phyloP scores from a whole-genome alignment of 2,797 vertebrate genomes.

The Stomatorhinus walkeri region DNA sequence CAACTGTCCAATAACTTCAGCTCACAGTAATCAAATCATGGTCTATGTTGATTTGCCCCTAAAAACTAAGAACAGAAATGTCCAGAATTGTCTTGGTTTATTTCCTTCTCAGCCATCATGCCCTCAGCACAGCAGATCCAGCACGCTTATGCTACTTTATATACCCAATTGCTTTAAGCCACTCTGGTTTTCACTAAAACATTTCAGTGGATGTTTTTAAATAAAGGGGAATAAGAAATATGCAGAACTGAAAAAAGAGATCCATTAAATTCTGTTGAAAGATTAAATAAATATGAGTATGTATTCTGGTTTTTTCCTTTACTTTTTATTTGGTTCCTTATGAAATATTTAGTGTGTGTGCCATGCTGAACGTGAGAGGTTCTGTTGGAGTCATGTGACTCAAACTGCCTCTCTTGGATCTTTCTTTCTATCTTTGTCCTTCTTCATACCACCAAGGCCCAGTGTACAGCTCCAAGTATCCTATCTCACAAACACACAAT shows the following conservation, averaged over 20 bases:
- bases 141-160: background rate
- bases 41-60: background rate
- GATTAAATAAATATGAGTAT: constrained; percentile 55
- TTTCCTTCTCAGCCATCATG: background rate
- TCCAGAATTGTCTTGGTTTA: background rate
- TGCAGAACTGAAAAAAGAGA: constrained; percentile 32
- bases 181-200: constrained; percentile 11
- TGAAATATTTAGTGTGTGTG: constrained; percentile 49
- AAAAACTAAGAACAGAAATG: background rate
- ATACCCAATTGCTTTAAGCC: background rate
- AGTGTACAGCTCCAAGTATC: background rate
- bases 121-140: background rate
- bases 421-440: constrained; percentile 6
- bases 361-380: constrained; percentile 31
- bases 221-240: constrained; percentile 11
- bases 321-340: constrained; percentile 30
- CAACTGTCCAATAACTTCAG: background rate
- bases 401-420: background rate
- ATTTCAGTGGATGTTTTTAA: background rate
- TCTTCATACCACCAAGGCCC: constrained; percentile 16
- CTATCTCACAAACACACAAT: constrained; percentile 1
- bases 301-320: constrained; percentile 37
- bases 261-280: constrained; percentile 61
- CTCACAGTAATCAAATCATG: background rate
- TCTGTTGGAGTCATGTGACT: constrained; percentile 26